These are phyloP conservation scores for Archivesica marissinica DNA, from an alignment of 1,140 invertebrate species.

Conservation along the genomic window DNA sequence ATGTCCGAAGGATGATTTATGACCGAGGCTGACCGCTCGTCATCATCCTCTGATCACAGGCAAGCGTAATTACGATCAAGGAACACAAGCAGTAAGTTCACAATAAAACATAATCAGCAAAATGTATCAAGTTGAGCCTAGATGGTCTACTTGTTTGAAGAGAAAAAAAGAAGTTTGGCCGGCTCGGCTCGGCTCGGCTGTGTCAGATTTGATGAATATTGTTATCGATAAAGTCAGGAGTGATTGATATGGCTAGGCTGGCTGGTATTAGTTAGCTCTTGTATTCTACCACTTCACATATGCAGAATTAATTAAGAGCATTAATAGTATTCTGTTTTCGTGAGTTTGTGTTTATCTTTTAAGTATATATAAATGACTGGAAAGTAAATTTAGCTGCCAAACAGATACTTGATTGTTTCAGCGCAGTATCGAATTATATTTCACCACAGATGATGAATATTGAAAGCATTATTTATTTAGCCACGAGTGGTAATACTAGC, in stretches of 20 bases:
- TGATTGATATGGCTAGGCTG: constrained; percentile 28
- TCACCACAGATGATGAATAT: too few species aligned
- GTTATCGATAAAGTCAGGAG: constrained; percentile 42
- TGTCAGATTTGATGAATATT: constrained; percentile 28
- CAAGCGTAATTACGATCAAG: constrained; percentile 11
- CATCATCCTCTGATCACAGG: neutral
- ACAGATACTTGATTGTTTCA: too few species aligned
- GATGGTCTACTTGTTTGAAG: constrained; percentile 32
- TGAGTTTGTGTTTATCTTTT: too few species aligned
- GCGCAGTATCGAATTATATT: too few species aligned
- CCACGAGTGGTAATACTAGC: too few species aligned
- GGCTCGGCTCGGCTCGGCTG: neutral
- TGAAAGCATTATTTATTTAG: too few species aligned
- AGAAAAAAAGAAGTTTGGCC: constrained; percentile 21
- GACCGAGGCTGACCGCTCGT: constrained; percentile 24
- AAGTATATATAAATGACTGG: too few species aligned
- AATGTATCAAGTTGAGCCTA: constrained; percentile 2
- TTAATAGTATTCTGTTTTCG: neutral
- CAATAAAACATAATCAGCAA: constrained; percentile 21
- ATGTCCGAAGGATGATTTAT: constrained; percentile 31
- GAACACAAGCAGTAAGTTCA: neutral
- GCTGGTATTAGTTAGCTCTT: neutral
- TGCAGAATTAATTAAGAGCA: constrained; percentile 30
- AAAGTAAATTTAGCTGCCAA: too few species aligned
- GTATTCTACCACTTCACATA: constrained; percentile 3